Evolutionary conservation across 2,888 invertebrate species (phyloP).

Genomic region (Gryllus longicercus): DNA sequence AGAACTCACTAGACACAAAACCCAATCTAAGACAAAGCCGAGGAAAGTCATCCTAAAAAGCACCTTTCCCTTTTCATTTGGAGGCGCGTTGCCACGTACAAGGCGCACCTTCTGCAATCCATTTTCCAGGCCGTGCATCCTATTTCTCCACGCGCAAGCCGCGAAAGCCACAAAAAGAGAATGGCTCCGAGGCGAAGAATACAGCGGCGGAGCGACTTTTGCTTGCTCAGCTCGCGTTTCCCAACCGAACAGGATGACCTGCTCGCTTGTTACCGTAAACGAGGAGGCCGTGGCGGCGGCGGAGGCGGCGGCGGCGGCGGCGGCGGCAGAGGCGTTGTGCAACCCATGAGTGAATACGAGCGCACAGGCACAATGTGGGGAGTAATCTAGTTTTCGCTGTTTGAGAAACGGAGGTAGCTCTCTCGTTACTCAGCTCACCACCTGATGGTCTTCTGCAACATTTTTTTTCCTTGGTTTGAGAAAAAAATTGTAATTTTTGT

Average conservation of each 20-base stretch:
- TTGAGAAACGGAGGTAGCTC: not conserved
- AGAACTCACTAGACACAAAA: no score
- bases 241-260: not conserved
- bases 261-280: constrained; percentile 9
- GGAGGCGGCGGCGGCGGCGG: no score
- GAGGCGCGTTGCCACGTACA: not conserved
- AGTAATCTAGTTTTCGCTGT: not conserved
- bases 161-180: not conserved
- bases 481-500: no score
- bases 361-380: not conserved
- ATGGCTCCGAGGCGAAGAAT: not conserved
- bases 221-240: not conserved
- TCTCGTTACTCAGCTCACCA: not conserved
- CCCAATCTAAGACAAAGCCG: not conserved
- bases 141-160: not conserved
- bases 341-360: constrained; percentile 4
- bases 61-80: not conserved
- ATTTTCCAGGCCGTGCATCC: not conserved
- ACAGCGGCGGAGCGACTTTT: not conserved
- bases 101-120: not conserved
- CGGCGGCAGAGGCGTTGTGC: not conserved
- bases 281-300: not conserved
- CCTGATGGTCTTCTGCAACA: no score
- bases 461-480: no score
- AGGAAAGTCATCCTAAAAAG: not conserved